Evolutionary conservation across 2,888 invertebrate species (phyloP), one percentile per base, ranked within the genome.

Genomic region (Norana najaformis): DNA sequence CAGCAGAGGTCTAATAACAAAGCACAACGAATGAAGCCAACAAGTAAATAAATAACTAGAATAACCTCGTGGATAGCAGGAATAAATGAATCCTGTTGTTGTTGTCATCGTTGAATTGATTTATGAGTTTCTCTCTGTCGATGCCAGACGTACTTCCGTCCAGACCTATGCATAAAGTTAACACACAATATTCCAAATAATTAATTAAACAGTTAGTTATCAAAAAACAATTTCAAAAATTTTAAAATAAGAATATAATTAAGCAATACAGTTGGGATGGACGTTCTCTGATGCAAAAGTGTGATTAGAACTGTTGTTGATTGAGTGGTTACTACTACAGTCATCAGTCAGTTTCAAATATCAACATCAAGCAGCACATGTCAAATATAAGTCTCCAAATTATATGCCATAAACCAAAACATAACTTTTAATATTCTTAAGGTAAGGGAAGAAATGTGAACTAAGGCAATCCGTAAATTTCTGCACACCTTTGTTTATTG

Each of bases 91-190:
- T 96, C 93, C 97, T 96, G 95, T 98, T 98, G 0, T 96, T 92
- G 89, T 92, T 90, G 36, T 88, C 83, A 38, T 92, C 92, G 92
- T 99, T 99, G 95, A 99, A 99, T 94, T 98, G 97, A 95, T 98
- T 98, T 91, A 99, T 99, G 38, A 99, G 96, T 94, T 98, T 98
- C 95, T 99, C 99, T 91, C 99, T 96, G 94, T 99, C 99, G 91
- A 97, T 96, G 0, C 98, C 98, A 92, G 97, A 97, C 0, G 99
- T 99, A 82, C 98, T 98, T 38, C 99, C 99, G 95, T 99, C 99
- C 92, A 99, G 96, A 89, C 95, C 95, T 95, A 88, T 39, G 47
- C 1, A 89, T 20, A 88, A n/a, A 85, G 34, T 16, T 18, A 18
- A 14, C 18, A 16, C 36, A 38, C 38, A 88, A 16, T 30, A 20